Evolutionary conservation across 2,113 vertebrate species (phyloP).

Genomic region (Oncorhynchus nerka): DNA sequence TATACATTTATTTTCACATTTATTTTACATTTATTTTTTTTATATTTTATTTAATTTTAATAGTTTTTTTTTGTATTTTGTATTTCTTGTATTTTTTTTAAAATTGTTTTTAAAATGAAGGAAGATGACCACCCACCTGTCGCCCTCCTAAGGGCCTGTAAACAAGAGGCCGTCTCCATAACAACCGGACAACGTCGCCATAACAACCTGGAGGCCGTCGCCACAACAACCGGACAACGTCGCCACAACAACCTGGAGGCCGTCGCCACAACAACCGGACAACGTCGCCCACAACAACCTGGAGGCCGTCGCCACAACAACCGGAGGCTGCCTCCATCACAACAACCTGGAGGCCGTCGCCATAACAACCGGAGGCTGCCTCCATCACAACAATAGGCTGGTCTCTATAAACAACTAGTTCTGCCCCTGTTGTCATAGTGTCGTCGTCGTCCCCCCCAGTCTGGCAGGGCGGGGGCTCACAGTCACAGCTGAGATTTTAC

Average conservation of each 20-base stretch:
- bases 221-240: too few relatives aligned
- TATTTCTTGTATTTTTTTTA: slow-evolving; percentile 65
- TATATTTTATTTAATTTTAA: slow-evolving; percentile 58
- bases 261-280: too few relatives aligned
- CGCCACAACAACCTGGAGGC: slow-evolving; percentile 16
- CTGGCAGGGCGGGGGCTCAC: slow-evolving; percentile 63
- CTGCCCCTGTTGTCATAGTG: slow-evolving; percentile 96
- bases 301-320: too few relatives aligned
- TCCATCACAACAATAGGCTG: too few relatives aligned
- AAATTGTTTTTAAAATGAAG: slow-evolving; percentile 89
- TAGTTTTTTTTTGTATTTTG: slow-evolving; percentile 47
- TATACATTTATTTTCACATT: too few relatives aligned
- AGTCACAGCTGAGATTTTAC: slow-evolving; percentile 86
- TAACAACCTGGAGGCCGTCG: too few relatives aligned
- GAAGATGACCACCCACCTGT: slow-evolving; percentile 92
- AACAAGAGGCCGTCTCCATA: slow-evolving; percentile 86
- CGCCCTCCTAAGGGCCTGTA: slow-evolving; percentile 92
- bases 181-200: too few relatives aligned
- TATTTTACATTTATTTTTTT: slow-evolving; percentile 63
- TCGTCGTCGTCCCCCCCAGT: slow-evolving; percentile 66
- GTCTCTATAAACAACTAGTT: too few relatives aligned
- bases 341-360: too few relatives aligned
- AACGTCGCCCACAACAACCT: too few relatives aligned
- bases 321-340: too few relatives aligned
- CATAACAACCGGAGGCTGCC: too few relatives aligned